Percentiles rank a stretch among this genome's conserved stretches.
These are phyloP conservation scores for Tuta absoluta DNA, from an alignment of 2,888 invertebrate species.

Conservation along the genomic window DNA sequence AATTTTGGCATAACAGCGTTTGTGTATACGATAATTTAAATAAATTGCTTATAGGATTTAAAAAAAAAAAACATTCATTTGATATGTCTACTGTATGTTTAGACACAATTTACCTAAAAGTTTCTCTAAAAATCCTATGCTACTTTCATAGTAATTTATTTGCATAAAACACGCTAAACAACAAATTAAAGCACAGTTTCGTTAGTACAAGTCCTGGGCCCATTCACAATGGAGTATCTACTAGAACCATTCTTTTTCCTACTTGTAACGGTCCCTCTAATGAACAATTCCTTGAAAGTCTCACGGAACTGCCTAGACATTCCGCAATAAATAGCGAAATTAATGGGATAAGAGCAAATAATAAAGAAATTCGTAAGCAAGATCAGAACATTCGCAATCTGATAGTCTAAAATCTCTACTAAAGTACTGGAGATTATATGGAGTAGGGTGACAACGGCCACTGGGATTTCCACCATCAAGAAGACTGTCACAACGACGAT, in stretches of 20 bases:
- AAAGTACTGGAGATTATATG: slow-evolving; percentile 90
- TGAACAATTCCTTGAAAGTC: slow-evolving; percentile 93
- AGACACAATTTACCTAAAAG: slow-evolving; percentile 25
- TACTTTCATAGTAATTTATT: slow-evolving; percentile 30
- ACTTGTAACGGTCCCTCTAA: slow-evolving; percentile 82
- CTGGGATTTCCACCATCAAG: slow-evolving; percentile 90
- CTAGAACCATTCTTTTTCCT: slow-evolving; percentile 85
- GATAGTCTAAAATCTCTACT: slow-evolving; percentile 87
- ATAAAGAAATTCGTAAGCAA: slow-evolving; percentile 95
- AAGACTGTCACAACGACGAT: slow-evolving; percentile 94
- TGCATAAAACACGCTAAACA: slow-evolving; percentile 23
- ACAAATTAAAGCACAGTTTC: slow-evolving; percentile 87
- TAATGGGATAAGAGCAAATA: slow-evolving; percentile 94
- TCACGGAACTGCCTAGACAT: slow-evolving; percentile 97
- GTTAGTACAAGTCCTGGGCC: slow-evolving; percentile 90
- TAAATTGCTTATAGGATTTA: slow-evolving; percentile 18
- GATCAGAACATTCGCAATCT: slow-evolving; percentile 88
- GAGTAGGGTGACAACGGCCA: slow-evolving; percentile 90
- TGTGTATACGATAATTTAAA: background rate
- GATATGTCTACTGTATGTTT: slow-evolving; percentile 47
- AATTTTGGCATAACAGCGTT: background rate
- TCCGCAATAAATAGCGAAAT: slow-evolving; percentile 97
- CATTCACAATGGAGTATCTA: slow-evolving; percentile 90
- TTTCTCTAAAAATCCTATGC: slow-evolving; percentile 21
- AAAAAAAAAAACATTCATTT: slow-evolving; percentile 35